Evolutionary conservation across 2,888 invertebrate genomes (phyloP).

Genomic region (Dioctria rufipes): DNA sequence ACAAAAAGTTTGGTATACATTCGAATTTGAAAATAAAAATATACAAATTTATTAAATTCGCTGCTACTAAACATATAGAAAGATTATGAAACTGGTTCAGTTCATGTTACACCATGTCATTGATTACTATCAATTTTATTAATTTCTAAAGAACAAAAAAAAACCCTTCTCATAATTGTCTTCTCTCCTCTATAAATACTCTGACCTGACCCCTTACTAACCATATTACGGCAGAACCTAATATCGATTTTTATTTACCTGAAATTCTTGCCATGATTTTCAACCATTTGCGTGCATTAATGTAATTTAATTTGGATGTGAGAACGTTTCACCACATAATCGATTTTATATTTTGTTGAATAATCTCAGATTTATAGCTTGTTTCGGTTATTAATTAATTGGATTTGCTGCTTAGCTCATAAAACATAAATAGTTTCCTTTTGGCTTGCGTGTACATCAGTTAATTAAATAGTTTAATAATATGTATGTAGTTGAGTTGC

Average conservation of each 20-base stretch:
- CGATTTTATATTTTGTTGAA: conserved; percentile 35
- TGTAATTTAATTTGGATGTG: conserved; percentile 29
- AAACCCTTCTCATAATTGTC: too few species aligned
- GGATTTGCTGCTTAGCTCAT: conserved; percentile 24
- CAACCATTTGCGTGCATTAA: conserved; percentile 12
- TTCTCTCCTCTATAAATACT: too few species aligned
- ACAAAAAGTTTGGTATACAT: too few species aligned
- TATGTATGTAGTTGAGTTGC: not conserved
- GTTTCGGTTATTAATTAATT: conserved; percentile 47
- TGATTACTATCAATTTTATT: too few species aligned
- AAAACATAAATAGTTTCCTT: not conserved
- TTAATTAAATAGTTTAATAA: not conserved
- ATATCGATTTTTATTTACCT: not conserved
- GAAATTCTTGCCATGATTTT: not conserved
- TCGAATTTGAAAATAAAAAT: too few species aligned
- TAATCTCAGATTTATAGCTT: conserved; percentile 35
- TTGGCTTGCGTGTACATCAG: not conserved
- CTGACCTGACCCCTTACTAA: too few species aligned
- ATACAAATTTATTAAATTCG: too few species aligned
- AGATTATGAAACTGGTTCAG: too few species aligned
- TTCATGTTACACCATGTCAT: too few species aligned
- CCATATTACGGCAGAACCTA: too few species aligned
- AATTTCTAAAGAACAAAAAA: too few species aligned
- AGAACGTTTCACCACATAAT: conserved; percentile 40
- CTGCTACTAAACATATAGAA: too few species aligned